Conservation (phyloP, 2,113 vertebrate species). For the Lasiurus cinereus region DNA sequence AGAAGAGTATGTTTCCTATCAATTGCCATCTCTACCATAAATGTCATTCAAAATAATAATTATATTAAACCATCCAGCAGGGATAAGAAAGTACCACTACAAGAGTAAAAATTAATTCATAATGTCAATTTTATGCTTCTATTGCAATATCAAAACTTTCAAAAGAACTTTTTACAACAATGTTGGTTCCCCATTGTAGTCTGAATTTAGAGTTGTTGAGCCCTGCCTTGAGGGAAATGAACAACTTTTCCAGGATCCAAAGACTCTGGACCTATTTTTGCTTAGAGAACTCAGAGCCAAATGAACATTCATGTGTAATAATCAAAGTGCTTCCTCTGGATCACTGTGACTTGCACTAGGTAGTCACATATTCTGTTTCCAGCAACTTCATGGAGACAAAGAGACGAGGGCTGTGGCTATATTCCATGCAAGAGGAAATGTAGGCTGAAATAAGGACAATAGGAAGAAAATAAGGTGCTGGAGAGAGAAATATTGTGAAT, state of each 20-base stretch:
- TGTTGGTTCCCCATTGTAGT: not conserved
- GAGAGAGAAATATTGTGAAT: not conserved
- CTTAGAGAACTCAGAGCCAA: not conserved
- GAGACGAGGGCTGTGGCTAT: not conserved
- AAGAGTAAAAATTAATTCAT: conserved; percentile 31
- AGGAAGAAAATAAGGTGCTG: not conserved
- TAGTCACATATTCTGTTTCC: not conserved
- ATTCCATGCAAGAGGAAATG: not conserved
- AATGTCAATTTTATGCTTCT: conserved; percentile 19
- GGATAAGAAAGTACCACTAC: not conserved
- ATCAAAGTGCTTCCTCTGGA: not conserved
- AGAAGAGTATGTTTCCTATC: conserved; percentile 44
- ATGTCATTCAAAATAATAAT: conserved; percentile 63
- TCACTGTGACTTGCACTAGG: not conserved
- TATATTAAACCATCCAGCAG: conserved; percentile 59
- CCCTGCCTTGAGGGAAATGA: not conserved
- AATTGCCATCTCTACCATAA: not conserved
- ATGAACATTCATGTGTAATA: not conserved
- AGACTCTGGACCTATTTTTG: not conserved
- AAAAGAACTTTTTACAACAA: not conserved
- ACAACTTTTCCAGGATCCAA: not conserved
- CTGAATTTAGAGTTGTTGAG: not conserved
- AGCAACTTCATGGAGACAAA: not conserved
- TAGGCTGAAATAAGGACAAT: not conserved
- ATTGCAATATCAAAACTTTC: not conserved